These are phyloP conservation scores for Cephonodes hylas DNA, from an alignment of 2,888 invertebrate species.

Conservation along the genomic window DNA sequence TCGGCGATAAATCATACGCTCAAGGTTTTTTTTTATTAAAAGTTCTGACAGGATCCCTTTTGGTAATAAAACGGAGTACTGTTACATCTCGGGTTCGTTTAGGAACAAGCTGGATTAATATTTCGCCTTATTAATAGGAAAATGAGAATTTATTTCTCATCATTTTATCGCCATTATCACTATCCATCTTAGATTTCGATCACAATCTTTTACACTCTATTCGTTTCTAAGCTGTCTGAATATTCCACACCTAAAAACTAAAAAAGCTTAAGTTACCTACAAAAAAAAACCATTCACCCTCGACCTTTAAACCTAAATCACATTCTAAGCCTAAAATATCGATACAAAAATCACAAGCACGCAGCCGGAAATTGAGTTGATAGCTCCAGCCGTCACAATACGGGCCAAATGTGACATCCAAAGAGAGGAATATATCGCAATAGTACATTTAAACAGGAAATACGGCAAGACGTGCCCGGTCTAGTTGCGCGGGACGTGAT, in stretches of 20 bases:
- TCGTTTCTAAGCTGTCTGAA: no score
- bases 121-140: not conserved
- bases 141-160: no score
- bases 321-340: not conserved
- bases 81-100: not conserved
- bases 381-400: slow-evolving; percentile 18
- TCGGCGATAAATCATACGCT: not conserved
- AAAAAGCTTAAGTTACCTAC: no score
- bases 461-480: slow-evolving; percentile 41
- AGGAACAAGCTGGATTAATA: not conserved
- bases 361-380: slow-evolving; percentile 1
- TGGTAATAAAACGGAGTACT: not conserved
- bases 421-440: slow-evolving; percentile 20
- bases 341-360: not conserved
- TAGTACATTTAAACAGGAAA: slow-evolving; percentile 41
- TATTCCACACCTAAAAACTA: no score
- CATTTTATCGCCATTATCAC: no score
- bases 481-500: slow-evolving; percentile 48
- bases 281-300: no score
- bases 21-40: slow-evolving; percentile 3
- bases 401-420: slow-evolving; percentile 21
- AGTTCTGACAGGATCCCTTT: not conserved
- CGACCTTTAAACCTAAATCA: not conserved
- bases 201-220: no score
- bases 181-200: no score